phyloP scores from a whole-genome alignment of 2,797 vertebrate genomes.

The Myotis findleyi region DNA sequence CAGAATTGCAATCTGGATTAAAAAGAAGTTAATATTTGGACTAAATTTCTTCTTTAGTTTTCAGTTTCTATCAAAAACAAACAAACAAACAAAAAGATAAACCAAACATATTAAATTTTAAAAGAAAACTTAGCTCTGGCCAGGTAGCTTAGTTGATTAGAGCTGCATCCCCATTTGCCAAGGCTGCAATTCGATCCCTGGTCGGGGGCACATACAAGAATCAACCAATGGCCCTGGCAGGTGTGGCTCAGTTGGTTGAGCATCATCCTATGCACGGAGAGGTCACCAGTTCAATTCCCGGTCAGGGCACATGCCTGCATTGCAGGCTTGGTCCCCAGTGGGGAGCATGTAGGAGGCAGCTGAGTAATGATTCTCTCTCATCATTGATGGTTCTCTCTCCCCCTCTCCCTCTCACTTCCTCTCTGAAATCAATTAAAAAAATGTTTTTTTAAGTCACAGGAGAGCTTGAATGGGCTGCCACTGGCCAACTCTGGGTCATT shows the following conservation, averaged over 20 bases:
- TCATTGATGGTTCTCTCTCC: too few relatives aligned
- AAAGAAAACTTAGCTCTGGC: background rate
- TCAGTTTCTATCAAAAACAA: conserved; percentile 33
- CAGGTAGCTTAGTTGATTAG: too few relatives aligned
- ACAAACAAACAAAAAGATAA: background rate
- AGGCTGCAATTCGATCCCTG: background rate
- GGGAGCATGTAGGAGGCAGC: too few relatives aligned
- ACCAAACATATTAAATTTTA: background rate
- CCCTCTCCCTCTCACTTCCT: too few relatives aligned
- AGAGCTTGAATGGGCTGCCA: background rate
- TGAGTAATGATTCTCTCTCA: too few relatives aligned
- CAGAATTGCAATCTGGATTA: conserved; percentile 79
- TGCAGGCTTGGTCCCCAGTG: too few relatives aligned
- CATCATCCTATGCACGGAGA: background rate
- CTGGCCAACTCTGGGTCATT: background rate
- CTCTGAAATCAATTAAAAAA: too few relatives aligned
- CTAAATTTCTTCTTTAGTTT: conserved; percentile 27
- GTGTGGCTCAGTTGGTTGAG: background rate
- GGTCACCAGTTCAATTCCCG: background rate
- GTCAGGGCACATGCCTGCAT: background rate
- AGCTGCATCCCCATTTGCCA: too few relatives aligned
- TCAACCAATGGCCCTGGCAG: too few relatives aligned
- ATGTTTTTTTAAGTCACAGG: background rate
- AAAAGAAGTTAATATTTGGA: conserved; percentile 41
- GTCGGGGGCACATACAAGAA: background rate